Evolutionary conservation across 2,888 invertebrate genomes (phyloP).

Genomic region (Rugalucina vietnamica): DNA sequence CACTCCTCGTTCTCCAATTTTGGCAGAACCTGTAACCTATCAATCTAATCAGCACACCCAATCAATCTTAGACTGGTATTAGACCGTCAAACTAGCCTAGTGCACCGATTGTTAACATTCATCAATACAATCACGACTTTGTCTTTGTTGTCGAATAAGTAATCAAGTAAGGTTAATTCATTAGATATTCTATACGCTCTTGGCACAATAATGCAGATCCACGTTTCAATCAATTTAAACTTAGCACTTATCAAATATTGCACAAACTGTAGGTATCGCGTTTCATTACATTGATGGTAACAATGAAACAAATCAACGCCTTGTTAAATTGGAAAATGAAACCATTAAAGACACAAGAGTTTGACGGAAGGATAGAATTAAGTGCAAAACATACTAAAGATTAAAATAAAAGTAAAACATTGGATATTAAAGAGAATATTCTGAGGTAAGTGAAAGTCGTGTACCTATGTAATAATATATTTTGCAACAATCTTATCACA

Average conservation of each 20-base stretch:
- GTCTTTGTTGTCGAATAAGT: neutral
- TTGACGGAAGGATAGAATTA: no score
- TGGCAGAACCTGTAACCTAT: neutral
- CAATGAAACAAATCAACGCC: no score
- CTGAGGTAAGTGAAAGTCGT: no score
- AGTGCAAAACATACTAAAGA: no score
- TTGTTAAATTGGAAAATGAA: no score
- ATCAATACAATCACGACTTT: neutral
- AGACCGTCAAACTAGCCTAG: neutral
- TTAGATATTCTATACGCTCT: neutral
- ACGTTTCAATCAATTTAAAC: neutral
- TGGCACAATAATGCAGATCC: neutral
- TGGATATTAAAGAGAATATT: no score
- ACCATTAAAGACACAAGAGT: no score
- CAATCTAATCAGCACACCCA: neutral
- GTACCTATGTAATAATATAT: no score
- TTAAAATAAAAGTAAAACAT: no score
- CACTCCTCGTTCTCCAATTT: neutral
- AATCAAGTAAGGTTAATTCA: neutral
- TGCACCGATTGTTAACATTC: neutral
- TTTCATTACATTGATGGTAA: no score
- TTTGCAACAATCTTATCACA: no score
- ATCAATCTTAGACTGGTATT: neutral
- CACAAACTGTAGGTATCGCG: neutral
- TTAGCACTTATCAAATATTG: neutral